A percentile compares a stretch with the other conserved stretches of the same genome.
These are phyloP conservation scores for Campoletis sonorensis DNA, from an alignment of 1,140 invertebrate genomes.

Conservation along the genomic window DNA sequence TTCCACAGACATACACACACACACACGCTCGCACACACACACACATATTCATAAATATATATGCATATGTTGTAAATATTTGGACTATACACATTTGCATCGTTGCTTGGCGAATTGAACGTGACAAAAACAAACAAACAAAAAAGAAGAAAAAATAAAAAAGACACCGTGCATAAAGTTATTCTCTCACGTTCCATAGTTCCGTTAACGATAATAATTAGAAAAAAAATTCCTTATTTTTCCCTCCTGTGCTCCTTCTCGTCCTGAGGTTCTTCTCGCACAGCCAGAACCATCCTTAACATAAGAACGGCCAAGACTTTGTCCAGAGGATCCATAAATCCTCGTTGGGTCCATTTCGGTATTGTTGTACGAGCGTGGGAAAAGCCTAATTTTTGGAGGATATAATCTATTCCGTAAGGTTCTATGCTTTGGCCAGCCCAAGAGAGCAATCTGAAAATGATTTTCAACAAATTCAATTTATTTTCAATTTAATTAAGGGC, in stretches of 20 bases:
- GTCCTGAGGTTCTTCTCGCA: constrained; percentile 69
- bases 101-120: constrained; percentile 40
- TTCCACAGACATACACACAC: neutral
- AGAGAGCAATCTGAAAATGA: constrained; percentile 83
- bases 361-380: constrained; percentile 98
- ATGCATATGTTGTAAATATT: constrained; percentile 16
- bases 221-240: constrained; percentile 57
- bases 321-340: constrained; percentile 97
- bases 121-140: constrained; percentile 27
- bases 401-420: constrained; percentile 98
- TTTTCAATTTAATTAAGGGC: too few species aligned
- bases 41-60: too few species aligned
- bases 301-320: constrained; percentile 87
- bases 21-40: too few species aligned
- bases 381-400: constrained; percentile 97
- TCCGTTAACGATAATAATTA: neutral
- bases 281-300: constrained; percentile 79
- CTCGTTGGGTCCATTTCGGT: constrained; percentile 99
- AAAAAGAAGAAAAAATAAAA: constrained; percentile 6
- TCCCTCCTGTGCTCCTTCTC: constrained; percentile 70
- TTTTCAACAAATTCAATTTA: neutral
- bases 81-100: constrained; percentile 41
- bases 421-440: constrained; percentile 98
- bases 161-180: neutral
- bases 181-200: neutral